These are phyloP conservation scores for Philopedon plagiatum DNA, from an alignment of 2,888 invertebrate species.

Conservation along the genomic window DNA sequence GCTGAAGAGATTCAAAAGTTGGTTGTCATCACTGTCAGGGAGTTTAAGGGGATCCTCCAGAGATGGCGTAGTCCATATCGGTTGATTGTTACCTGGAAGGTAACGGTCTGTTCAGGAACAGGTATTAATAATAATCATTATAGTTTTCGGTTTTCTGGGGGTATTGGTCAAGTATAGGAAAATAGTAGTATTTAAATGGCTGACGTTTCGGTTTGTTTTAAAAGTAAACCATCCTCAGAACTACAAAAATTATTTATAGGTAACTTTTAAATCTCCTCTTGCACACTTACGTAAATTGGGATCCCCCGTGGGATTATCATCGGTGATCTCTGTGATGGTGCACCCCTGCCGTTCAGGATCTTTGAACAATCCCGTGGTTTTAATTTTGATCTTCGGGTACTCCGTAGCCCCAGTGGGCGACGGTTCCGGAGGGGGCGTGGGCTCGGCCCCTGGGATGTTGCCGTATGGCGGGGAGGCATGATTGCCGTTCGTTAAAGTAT, in stretches of 20 bases:
- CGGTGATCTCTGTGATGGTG: constrained; percentile 66
- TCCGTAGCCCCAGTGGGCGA: constrained; percentile 57
- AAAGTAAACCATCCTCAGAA: too few relatives aligned
- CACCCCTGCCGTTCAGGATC: constrained; percentile 52
- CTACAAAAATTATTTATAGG: too few relatives aligned
- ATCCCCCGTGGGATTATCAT: constrained; percentile 64
- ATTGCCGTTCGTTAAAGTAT: constrained; percentile 23
- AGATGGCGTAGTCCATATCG: constrained; percentile 60
- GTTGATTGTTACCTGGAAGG: constrained; percentile 35
- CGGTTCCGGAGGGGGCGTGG: constrained; percentile 64
- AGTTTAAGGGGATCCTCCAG: constrained; percentile 65
- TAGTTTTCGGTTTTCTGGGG: too few relatives aligned
- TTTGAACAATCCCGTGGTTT: constrained; percentile 64
- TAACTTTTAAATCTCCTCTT: not conserved
- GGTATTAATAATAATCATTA: constrained; percentile 11
- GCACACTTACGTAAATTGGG: constrained; percentile 55
- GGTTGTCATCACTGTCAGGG: constrained; percentile 62
- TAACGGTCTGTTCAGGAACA: constrained; percentile 41
- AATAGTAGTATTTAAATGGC: not conserved
- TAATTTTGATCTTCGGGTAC: constrained; percentile 67
- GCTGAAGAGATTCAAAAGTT: constrained; percentile 63
- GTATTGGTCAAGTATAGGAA: too few relatives aligned
- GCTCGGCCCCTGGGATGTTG: constrained; percentile 64
- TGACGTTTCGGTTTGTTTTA: too few relatives aligned
- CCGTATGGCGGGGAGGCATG: constrained; percentile 54